Evolutionary conservation across 2,888 invertebrate species (phyloP).

Genomic region (Tiphia femorata): DNA sequence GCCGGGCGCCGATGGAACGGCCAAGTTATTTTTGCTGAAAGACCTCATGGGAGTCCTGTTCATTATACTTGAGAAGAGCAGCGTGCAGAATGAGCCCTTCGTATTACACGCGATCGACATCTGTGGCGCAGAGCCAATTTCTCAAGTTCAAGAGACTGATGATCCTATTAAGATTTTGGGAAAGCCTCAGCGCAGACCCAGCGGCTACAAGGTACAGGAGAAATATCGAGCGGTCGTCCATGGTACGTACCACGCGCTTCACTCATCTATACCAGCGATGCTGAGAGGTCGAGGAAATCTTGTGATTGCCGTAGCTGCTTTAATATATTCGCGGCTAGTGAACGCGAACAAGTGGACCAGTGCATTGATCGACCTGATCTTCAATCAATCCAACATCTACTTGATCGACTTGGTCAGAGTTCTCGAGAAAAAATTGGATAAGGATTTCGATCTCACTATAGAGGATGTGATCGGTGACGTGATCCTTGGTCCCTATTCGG

Average conservation of each 20-base stretch:
- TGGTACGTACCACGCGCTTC: constrained; percentile 57
- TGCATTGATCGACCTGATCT: constrained; percentile 59
- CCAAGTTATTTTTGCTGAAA: constrained; percentile 56
- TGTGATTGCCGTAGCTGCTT: constrained; percentile 53
- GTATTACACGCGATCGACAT: constrained; percentile 51
- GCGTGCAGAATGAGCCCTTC: constrained; percentile 57
- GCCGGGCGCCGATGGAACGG: constrained; percentile 42
- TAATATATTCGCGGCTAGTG: constrained; percentile 58
- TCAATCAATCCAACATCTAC: constrained; percentile 63
- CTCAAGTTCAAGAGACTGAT: constrained; percentile 26
- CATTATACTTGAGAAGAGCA: constrained; percentile 59
- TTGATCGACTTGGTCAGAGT: constrained; percentile 57
- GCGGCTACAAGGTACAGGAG: constrained; percentile 54
- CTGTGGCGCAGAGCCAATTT: constrained; percentile 34
- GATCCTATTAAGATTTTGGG: constrained; percentile 30
- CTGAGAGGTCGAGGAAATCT: constrained; percentile 54
- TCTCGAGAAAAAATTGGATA: constrained; percentile 54
- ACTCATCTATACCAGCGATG: constrained; percentile 46
- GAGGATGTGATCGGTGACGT: constrained; percentile 59
- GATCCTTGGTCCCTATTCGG: constrained; percentile 60
- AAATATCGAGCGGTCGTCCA: constrained; percentile 55
- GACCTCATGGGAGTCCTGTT: constrained; percentile 53
- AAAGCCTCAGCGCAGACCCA: constrained; percentile 46
- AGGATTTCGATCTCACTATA: constrained; percentile 49
- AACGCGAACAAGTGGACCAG: constrained; percentile 60